phyloP scores from a whole-genome alignment of 30 jellyfish, hydroid and myxozoan species.

The Nemopilema nomurai region DNA sequence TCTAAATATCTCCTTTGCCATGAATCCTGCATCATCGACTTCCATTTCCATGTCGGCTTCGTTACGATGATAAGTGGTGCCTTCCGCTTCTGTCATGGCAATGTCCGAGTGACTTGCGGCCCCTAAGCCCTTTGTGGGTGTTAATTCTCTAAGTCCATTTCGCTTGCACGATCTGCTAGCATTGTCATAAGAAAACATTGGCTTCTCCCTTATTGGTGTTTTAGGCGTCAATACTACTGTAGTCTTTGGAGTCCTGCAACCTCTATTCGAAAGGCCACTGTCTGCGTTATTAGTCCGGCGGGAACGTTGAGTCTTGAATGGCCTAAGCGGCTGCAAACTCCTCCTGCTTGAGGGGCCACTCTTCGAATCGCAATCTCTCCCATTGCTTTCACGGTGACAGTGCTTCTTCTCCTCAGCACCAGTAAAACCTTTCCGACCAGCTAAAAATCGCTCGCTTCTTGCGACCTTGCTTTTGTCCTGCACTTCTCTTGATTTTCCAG shows the following conservation, averaged over 20 bases:
- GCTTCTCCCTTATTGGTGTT: background rate
- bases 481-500: background rate
- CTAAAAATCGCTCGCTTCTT: background rate
- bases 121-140: too few relatives aligned
- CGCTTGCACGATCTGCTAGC: too few relatives aligned
- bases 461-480: background rate
- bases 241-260: background rate
- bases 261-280: background rate
- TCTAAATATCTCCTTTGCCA: constrained; percentile 48
- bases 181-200: background rate
- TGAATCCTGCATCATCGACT: constrained; percentile 67
- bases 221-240: background rate
- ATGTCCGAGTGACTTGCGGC: too few relatives aligned
- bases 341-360: background rate
- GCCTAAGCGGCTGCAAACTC: background rate
- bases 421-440: background rate
- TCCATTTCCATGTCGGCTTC: constrained; percentile 62
- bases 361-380: background rate
- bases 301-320: background rate
- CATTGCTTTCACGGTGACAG: background rate
- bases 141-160: background rate
- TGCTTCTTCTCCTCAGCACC: too few relatives aligned
- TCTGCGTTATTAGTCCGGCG: background rate
- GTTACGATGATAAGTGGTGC: background rate
- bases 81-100: constrained; percentile 24